These are phyloP conservation scores for Neotoma lepida DNA, from an alignment of 2,113 vertebrate species.

Conservation along the genomic window DNA sequence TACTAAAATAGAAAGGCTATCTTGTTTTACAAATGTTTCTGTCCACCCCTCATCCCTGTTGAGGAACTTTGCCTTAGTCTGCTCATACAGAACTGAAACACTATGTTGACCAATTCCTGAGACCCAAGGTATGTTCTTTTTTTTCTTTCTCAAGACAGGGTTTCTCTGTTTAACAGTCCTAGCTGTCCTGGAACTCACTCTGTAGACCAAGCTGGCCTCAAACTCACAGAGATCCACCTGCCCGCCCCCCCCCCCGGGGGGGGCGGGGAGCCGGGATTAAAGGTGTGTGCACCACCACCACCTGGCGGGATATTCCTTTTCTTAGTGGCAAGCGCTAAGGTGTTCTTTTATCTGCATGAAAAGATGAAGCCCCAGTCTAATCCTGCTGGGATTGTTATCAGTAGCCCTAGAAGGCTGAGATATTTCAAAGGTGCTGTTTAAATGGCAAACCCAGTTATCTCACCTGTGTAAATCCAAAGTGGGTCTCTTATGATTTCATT, in stretches of 20 bases:
- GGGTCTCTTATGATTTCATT: slow-evolving; percentile 47
- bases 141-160: not conserved
- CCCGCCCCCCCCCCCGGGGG: too few relatives aligned
- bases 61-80: not conserved
- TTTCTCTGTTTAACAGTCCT: too few relatives aligned
- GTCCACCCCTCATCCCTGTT: not conserved
- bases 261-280: too few relatives aligned
- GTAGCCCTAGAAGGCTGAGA: not conserved
- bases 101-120: not conserved
- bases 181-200: too few relatives aligned
- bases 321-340: slow-evolving; percentile 13
- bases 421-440: slow-evolving; percentile 57
- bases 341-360: slow-evolving; percentile 47
- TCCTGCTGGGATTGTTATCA: slow-evolving; percentile 21
- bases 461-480: slow-evolving; percentile 35
- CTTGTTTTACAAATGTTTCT: not conserved
- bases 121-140: slow-evolving; percentile 3
- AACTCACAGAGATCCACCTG: too few relatives aligned
- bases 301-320: not conserved
- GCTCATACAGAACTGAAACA: not conserved
- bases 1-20: not conserved
- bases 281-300: too few relatives aligned
- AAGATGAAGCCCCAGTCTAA: slow-evolving; percentile 26
- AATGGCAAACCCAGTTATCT: slow-evolving; percentile 58
- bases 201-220: too few relatives aligned